phyloP scores from a whole-genome alignment of 2,797 vertebrate species.

The Erpetoichthys calabaricus region DNA sequence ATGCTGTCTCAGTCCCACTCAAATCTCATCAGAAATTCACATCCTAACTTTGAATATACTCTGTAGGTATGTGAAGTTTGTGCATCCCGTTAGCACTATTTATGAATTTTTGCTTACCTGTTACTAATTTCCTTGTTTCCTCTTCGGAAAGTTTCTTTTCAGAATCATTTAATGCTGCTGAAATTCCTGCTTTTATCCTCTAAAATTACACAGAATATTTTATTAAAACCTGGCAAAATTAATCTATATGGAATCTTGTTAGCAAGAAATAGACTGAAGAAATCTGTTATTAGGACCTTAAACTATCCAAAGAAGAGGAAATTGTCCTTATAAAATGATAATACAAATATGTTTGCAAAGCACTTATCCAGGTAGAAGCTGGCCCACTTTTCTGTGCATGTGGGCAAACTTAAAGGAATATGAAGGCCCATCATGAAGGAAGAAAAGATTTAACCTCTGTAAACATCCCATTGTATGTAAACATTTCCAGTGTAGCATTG shows the following conservation, averaged over 20 bases:
- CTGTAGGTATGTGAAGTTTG: too few relatives aligned
- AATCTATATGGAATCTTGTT: not conserved
- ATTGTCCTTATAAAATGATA: not conserved
- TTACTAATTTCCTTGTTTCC: conserved; percentile 66
- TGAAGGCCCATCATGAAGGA: too few relatives aligned
- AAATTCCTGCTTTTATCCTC: conserved; percentile 68
- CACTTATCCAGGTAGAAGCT: not conserved
- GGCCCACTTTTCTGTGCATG: too few relatives aligned
- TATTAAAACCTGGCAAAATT: not conserved
- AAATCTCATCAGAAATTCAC: too few relatives aligned
- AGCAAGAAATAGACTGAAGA: too few relatives aligned
- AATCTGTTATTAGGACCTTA: not conserved
- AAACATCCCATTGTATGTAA: too few relatives aligned
- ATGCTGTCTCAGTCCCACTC: too few relatives aligned
- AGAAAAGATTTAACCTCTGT: too few relatives aligned
- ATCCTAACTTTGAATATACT: too few relatives aligned
- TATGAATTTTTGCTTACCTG: conserved; percentile 50
- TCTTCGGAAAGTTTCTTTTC: conserved; percentile 56
- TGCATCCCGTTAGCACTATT: too few relatives aligned
- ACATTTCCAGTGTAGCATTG: too few relatives aligned
- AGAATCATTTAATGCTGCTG: conserved; percentile 59
- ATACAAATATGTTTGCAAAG: not conserved
- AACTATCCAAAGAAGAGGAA: not conserved
- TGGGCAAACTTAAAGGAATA: too few relatives aligned
- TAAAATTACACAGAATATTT: conserved; percentile 32